Evolutionary conservation across 2,888 invertebrate species (phyloP).

Genomic region (Acanthosepion pharaonis): DNA sequence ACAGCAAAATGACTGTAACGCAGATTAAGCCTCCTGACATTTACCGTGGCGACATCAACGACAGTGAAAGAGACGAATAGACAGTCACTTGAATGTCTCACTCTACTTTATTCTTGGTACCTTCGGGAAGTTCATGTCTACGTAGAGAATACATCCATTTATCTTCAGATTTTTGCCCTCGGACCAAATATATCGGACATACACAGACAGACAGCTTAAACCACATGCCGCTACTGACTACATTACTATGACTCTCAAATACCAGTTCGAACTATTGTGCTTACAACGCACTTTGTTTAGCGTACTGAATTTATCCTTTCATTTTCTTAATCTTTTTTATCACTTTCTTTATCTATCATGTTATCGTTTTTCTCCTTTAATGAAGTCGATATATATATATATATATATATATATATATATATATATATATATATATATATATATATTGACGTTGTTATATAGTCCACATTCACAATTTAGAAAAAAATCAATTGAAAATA

Average conservation of each 20-base stretch:
- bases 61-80: neutral
- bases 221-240: neutral
- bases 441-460: neutral
- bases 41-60: neutral
- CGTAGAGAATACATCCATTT: neutral
- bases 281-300: neutral
- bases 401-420: slow-evolving; percentile 2
- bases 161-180: neutral
- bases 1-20: neutral
- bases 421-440: slow-evolving; percentile 2
- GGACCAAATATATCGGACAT: neutral
- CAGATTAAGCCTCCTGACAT: neutral
- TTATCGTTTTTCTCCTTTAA: neutral
- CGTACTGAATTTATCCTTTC: neutral
- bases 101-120: neutral
- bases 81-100: neutral
- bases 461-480: too few relatives aligned
- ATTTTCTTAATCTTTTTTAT: neutral
- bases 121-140: neutral
- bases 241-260: neutral
- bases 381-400: neutral
- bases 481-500: too few relatives aligned
- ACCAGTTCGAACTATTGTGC: neutral
- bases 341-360: neutral
- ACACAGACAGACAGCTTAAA: neutral